Base-by-base conservation (phyloP, 2,888 invertebrate species). In the Chaetogeoica ovagalla region DNA sequence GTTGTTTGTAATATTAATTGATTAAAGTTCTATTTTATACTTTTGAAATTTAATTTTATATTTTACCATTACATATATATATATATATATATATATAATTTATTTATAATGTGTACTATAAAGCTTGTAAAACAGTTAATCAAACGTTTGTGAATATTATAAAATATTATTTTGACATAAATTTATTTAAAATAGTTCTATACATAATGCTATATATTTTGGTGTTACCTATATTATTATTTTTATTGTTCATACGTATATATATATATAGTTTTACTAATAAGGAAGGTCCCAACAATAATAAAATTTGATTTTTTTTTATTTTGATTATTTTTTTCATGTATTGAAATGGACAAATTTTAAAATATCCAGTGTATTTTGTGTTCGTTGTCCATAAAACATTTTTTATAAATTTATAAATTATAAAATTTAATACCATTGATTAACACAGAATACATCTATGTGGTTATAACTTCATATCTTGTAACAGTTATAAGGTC, bases 1-100 rank as follows among this genome's bases (percentile, higher is more conserved):
- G 70, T 79, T 79, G 60, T 39, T 70, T 79, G 39, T 79, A 57
- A 65, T 79, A 63, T 71, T 74, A 13, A 70, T 77, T 66, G n/a
- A 79, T 75, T 79, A 79, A 63, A 79, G 71, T 79, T 79, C 71
- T 79, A 79, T 79, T 79, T 79, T 79, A 63, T 79, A 79, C 71
- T 71, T 79, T 71, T 65, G n/a, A 62, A 71, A 71, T 63, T 79
- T 79, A 71, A 63, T 79, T 79, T 79, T 79, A 71, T 70, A 79
- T 43, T 63, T 43, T 65, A 71, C 55, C 15, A 17, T 66, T 66
- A 74, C 23, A 30, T 69, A 30, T 70, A 19, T 70, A n/a, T 70
- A 70, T 70, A 39, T 66, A 43, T 66, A 21, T n/a, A 19, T 68
- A 30, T 71, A 15, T 70, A 30, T 70, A 19, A n/a, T 70, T 57